Evolutionary conservation across 2,797 vertebrate genomes (phyloP).

Genomic region (Chelmon rostratus): DNA sequence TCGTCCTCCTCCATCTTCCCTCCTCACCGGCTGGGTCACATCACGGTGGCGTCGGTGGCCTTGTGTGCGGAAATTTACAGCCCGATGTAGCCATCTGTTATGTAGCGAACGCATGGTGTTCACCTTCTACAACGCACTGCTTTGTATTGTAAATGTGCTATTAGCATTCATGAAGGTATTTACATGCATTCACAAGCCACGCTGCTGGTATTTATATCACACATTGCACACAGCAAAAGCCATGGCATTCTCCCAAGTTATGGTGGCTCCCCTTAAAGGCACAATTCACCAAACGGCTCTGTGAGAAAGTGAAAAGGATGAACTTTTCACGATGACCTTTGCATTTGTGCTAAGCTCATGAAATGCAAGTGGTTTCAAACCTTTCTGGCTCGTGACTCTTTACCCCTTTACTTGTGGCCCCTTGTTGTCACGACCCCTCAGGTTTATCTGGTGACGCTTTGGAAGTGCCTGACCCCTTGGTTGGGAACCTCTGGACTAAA

Average conservation of each 20-base stretch:
- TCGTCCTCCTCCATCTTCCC: slow-evolving; percentile 45
- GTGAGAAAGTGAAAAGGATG: background rate
- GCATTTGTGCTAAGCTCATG: background rate
- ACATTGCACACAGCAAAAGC: slow-evolving; percentile 44
- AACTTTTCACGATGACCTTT: background rate
- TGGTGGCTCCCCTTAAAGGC: slow-evolving; percentile 39
- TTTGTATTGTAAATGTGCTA: slow-evolving; percentile 78
- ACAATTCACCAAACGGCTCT: slow-evolving; percentile 4
- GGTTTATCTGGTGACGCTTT: too few species aligned
- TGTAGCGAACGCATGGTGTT: slow-evolving; percentile 62
- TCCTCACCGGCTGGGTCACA: slow-evolving; percentile 60
- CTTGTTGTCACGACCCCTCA: background rate
- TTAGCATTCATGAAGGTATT: slow-evolving; percentile 87
- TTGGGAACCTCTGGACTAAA: too few species aligned
- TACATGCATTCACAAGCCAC: slow-evolving; percentile 79
- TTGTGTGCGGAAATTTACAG: slow-evolving; percentile 79
- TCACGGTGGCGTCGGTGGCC: slow-evolving; percentile 63
- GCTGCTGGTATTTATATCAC: slow-evolving; percentile 63
- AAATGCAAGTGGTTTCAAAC: background rate
- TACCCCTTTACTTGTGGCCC: too few species aligned
- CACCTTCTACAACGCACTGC: slow-evolving; percentile 60
- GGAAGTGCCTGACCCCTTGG: too few species aligned
- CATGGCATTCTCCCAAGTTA: slow-evolving; percentile 44
- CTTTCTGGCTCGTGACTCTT: too few species aligned
- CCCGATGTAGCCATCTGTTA: slow-evolving; percentile 77